These are phyloP conservation scores for Asbolus verrucosus DNA, from an alignment of 1,140 invertebrate genomes.

Conservation along the genomic window DNA sequence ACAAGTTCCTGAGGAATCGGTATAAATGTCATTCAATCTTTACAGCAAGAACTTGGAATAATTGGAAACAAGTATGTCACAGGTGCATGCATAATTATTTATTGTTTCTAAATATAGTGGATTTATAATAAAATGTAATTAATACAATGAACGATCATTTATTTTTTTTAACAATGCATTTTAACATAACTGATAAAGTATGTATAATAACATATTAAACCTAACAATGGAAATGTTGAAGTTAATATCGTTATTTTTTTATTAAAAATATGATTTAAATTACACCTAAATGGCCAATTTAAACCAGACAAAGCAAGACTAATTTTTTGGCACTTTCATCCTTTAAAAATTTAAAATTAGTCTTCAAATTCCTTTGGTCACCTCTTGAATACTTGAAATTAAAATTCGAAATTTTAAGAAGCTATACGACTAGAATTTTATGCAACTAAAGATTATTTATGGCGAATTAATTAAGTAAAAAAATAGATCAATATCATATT, in stretches of 20 bases:
- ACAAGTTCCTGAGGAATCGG: conserved; percentile 21
- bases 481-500: too few relatives aligned
- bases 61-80: too few relatives aligned
- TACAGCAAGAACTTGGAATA: conserved; percentile 5
- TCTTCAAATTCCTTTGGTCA: conserved; percentile 18
- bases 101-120: neutral
- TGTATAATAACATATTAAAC: conserved; percentile 22
- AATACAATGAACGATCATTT: conserved; percentile 1
- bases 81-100: too few relatives aligned
- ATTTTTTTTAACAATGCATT: conserved; percentile 17
- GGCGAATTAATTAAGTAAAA: conserved; percentile 1
- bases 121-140: too few relatives aligned
- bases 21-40: conserved; percentile 6
- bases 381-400: too few relatives aligned
- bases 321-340: conserved; percentile 31
- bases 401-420: conserved; percentile 20
- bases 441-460: conserved; percentile 17
- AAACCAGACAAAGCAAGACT: conserved; percentile 15
- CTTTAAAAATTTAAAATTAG: neutral
- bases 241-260: conserved; percentile 7
- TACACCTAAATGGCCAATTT: neutral
- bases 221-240: conserved; percentile 32
- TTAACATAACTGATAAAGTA: conserved; percentile 9
- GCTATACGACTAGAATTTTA: conserved; percentile 25
- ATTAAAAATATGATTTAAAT: too few relatives aligned